phyloP scores from a whole-genome alignment of 1,140 invertebrate genomes.

The Rhyzopertha dominica region DNA sequence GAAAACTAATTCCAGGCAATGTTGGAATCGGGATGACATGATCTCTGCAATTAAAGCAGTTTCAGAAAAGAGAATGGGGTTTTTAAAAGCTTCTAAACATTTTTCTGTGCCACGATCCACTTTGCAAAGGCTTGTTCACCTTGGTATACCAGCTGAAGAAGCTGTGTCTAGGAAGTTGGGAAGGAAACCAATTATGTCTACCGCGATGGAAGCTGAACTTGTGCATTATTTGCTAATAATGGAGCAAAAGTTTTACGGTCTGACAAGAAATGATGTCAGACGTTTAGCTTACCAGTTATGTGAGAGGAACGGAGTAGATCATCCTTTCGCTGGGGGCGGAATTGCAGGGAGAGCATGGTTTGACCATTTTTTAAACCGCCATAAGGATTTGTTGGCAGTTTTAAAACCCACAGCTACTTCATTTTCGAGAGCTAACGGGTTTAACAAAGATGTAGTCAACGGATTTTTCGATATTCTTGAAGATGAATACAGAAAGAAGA shows the following conservation, averaged over 20 bases:
- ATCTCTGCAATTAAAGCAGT: too few species aligned
- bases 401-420: constrained; percentile 32
- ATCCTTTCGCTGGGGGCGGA: constrained; percentile 16
- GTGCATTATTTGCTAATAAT: constrained; percentile 19
- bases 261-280: too few species aligned
- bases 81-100: too few species aligned
- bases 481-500: constrained; percentile 20
- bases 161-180: not conserved
- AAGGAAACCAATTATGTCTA: not conserved
- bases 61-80: too few species aligned
- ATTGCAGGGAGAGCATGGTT: constrained; percentile 17
- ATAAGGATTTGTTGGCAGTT: constrained; percentile 27
- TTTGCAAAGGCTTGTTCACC: too few species aligned
- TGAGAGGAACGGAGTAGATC: constrained; percentile 18
- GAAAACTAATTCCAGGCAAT: too few species aligned
- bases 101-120: too few species aligned
- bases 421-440: constrained; percentile 26
- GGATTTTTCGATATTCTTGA: constrained; percentile 34
- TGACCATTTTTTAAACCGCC: constrained; percentile 18
- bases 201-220: constrained; percentile 1
- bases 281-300: constrained; percentile 19
- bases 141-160: too few species aligned
- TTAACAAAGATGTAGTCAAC: constrained; percentile 30
- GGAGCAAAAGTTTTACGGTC: constrained; percentile 26
- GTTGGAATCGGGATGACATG: too few species aligned